A percentile compares a stretch with the other conserved stretches of the same genome.
Evolutionary conservation across 2,888 invertebrate species (phyloP).

Genomic region (Timema podura): DNA sequence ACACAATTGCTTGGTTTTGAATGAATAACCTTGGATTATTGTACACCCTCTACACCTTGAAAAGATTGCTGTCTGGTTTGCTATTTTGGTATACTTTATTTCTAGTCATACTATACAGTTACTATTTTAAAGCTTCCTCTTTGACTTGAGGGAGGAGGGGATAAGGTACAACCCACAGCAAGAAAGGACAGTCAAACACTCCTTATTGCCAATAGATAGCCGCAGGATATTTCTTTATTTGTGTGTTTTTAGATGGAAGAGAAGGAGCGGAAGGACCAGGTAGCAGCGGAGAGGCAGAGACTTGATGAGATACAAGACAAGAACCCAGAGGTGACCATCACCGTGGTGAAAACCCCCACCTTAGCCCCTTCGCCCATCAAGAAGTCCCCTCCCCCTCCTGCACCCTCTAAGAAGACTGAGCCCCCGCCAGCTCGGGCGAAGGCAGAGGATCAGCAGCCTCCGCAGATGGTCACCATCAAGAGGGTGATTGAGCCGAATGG

Average conservation of each 20-base stretch:
- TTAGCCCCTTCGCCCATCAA: conserved; percentile 36
- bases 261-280: conserved; percentile 44
- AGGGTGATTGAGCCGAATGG: conserved; percentile 62
- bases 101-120: too few relatives aligned
- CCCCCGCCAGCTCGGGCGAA: conserved; percentile 23
- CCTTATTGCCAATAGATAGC: too few relatives aligned
- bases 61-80: too few relatives aligned
- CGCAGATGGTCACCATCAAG: conserved; percentile 65
- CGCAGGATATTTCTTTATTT: too few relatives aligned
- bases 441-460: conserved; percentile 28
- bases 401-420: conserved; percentile 33
- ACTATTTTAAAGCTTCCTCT: too few relatives aligned
- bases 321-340: conserved; percentile 48
- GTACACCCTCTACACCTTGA: too few relatives aligned
- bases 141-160: too few relatives aligned
- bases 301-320: conserved; percentile 40
- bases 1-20: too few relatives aligned
- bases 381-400: conserved; percentile 39
- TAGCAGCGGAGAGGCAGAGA: conserved; percentile 44
- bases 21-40: too few relatives aligned
- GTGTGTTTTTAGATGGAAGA: conserved; percentile 43
- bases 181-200: too few relatives aligned
- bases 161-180: too few relatives aligned
- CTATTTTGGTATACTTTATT: too few relatives aligned
- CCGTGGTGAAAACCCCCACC: conserved; percentile 45